Conservation (phyloP, 2,888 invertebrate genomes). For the Tyria jacobaeae region DNA sequence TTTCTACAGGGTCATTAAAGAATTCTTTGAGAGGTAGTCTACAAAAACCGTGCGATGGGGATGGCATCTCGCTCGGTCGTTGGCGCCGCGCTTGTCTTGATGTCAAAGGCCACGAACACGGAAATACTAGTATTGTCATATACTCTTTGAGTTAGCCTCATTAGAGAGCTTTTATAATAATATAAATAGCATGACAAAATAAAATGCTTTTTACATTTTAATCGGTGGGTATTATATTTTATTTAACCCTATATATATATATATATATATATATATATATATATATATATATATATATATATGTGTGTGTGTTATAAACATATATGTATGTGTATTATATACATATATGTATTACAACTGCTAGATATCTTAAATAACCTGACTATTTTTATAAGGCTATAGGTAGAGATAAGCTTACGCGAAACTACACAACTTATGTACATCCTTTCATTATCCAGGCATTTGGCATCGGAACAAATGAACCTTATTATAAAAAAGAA, state of each 20-base stretch:
- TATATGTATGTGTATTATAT: too few relatives aligned
- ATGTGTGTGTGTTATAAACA: too few relatives aligned
- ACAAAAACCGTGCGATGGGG: slow-evolving; percentile 53
- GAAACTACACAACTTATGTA: too few relatives aligned
- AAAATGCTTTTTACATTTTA: background rate
- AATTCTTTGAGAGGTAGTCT: slow-evolving; percentile 50
- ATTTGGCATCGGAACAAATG: slow-evolving; percentile 3
- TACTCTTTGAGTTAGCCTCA: slow-evolving; percentile 9
- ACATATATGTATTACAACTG: too few relatives aligned
- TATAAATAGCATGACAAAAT: background rate
- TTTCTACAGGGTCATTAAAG: slow-evolving; percentile 61
- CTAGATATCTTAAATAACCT: too few relatives aligned
- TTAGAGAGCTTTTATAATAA: slow-evolving; percentile 4
- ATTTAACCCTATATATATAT: too few relatives aligned
- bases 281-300: too few relatives aligned
- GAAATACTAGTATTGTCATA: slow-evolving; percentile 34
- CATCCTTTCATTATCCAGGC: too few relatives aligned
- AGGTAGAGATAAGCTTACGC: too few relatives aligned
- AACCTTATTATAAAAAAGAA: slow-evolving; percentile 47
- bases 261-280: too few relatives aligned
- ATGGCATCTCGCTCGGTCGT: slow-evolving; percentile 30
- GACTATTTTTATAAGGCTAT: too few relatives aligned
- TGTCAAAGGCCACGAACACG: slow-evolving; percentile 52
- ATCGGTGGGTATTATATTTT: too few relatives aligned
- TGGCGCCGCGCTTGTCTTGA: slow-evolving; percentile 42